Evolutionary conservation across 2,113 vertebrate genomes (phyloP).

Genomic region (Brachirus orientalis): DNA sequence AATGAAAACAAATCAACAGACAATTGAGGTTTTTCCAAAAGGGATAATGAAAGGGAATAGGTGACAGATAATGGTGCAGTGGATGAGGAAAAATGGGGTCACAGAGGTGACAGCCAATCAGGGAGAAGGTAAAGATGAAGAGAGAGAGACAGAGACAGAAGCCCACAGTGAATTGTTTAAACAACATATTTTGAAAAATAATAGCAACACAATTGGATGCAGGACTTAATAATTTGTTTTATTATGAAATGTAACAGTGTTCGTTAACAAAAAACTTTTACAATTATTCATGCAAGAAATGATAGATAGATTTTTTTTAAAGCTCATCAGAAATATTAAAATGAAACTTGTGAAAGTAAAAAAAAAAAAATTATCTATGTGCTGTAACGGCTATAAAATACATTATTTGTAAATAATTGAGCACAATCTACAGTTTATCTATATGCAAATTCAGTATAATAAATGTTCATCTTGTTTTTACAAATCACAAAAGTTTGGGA

Average conservation of each 20-base stretch:
- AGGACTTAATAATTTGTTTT: constrained; percentile 63
- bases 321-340: no score
- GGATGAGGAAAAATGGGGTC: constrained; percentile 14
- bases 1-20: constrained; percentile 1
- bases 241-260: constrained; percentile 67
- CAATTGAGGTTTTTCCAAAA: background rate
- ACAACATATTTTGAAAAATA: constrained; percentile 39
- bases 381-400: no score
- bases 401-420: no score
- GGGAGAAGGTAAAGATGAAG: constrained; percentile 37
- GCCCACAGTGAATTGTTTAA: constrained; percentile 33
- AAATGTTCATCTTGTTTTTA: no score
- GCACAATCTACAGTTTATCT: no score
- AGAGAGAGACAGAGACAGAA: constrained; percentile 26
- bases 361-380: no score
- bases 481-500: no score
- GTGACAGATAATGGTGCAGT: constrained; percentile 24
- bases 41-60: background rate
- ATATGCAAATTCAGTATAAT: no score
- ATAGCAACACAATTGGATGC: constrained; percentile 52
- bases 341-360: no score
- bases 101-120: constrained; percentile 22
- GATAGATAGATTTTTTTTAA: no score
- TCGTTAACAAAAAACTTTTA: constrained; percentile 56
- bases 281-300: constrained; percentile 61